Conservation (phyloP, 2,888 invertebrate genomes). For the Lasioglossum oenotherae region DNA sequence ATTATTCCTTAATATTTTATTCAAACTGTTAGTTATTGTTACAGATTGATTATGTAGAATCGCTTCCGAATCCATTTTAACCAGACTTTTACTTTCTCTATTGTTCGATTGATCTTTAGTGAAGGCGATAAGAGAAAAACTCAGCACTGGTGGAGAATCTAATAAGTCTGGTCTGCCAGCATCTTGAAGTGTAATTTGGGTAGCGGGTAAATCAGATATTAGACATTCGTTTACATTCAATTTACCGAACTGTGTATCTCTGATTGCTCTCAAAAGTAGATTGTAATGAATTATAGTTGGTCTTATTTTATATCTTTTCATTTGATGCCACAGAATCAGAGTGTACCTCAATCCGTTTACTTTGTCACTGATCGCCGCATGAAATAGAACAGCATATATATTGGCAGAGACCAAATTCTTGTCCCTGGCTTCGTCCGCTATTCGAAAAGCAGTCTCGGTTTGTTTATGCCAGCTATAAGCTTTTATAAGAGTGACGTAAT, state of each 20-base stretch:
- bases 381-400: constrained; percentile 92
- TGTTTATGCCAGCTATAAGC: constrained; percentile 95
- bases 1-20: constrained; percentile 85
- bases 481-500: constrained; percentile 96
- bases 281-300: constrained; percentile 92
- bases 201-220: constrained; percentile 22
- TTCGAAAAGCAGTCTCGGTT: constrained; percentile 90
- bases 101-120: not conserved
- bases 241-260: constrained; percentile 93
- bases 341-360: constrained; percentile 93
- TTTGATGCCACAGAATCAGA: constrained; percentile 94
- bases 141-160: constrained; percentile 82
- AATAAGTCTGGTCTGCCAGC: constrained; percentile 88
- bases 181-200: constrained; percentile 59
- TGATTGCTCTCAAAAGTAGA: constrained; percentile 91
- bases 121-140: constrained; percentile 42
- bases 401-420: constrained; percentile 88
- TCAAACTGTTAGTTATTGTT: constrained; percentile 50
- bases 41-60: not conserved
- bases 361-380: constrained; percentile 93
- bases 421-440: constrained; percentile 93
- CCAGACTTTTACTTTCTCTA: not conserved
- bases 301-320: constrained; percentile 87
- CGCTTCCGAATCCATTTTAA: not conserved
- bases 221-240: constrained; percentile 71